Conservation (phyloP, 2,113 vertebrate genomes). For the Dendropsophus ebraccatus region DNA sequence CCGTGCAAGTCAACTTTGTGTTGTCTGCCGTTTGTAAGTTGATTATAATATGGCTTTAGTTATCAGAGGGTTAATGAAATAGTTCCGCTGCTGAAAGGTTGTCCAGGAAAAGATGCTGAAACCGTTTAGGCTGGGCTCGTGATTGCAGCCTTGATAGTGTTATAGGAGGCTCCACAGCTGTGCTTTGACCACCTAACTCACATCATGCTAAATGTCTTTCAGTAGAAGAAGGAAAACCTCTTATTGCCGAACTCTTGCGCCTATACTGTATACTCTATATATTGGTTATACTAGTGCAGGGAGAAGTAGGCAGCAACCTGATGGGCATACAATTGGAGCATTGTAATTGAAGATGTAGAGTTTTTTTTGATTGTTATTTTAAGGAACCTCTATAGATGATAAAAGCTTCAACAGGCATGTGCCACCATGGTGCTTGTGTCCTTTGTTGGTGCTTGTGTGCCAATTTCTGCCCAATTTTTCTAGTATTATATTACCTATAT, state of each 20-base stretch:
- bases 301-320: too few relatives aligned
- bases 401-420: too few relatives aligned
- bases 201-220: background rate
- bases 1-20: conserved; percentile 10
- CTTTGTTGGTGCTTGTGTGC: too few relatives aligned
- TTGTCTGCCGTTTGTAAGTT: background rate
- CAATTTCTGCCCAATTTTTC: background rate
- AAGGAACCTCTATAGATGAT: background rate
- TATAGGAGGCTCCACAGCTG: conserved; percentile 39
- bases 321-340: too few relatives aligned
- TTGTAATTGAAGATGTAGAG: too few relatives aligned
- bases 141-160: conserved; percentile 31
- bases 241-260: background rate
- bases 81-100: conserved; percentile 1
- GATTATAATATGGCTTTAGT: background rate
- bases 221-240: too few relatives aligned
- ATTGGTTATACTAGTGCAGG: too few relatives aligned
- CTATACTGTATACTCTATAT: too few relatives aligned
- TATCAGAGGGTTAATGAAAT: conserved; percentile 43
- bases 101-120: conserved; percentile 8
- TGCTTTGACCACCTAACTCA: conserved; percentile 14
- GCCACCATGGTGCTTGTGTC: background rate
- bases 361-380: background rate
- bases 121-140: conserved; percentile 8
- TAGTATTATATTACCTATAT: background rate